A percentile compares a stretch with the other conserved stretches of the same genome.
These are phyloP conservation scores for Agrilus cyanescens DNA, from an alignment of 2,888 invertebrate species.

Conservation along the genomic window DNA sequence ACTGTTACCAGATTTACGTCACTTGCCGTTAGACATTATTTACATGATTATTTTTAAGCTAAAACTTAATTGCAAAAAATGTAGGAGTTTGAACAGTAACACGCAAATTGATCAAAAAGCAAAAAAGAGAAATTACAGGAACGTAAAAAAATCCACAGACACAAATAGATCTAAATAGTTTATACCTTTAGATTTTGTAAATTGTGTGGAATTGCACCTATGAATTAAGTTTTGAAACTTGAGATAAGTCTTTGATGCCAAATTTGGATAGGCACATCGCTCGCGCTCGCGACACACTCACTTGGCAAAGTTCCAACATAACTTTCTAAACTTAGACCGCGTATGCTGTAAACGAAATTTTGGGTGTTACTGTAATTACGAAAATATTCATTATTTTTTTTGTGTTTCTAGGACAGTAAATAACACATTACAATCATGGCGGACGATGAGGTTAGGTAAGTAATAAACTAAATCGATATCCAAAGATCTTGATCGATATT, in stretches of 20 bases:
- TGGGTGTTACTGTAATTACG: conserved; percentile 1
- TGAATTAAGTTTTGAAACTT: conserved; percentile 10
- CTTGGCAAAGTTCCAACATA: conserved; percentile 12
- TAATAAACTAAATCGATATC: conserved; percentile 25
- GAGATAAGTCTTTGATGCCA: conserved; percentile 14
- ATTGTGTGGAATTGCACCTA: conserved; percentile 1
- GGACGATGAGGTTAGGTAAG: conserved; percentile 91
- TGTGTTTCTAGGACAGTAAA: conserved; percentile 44
- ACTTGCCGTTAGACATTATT: too few species aligned
- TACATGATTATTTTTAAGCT: too few species aligned
- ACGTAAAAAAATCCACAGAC: too few species aligned
- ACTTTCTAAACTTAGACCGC: conserved; percentile 13
- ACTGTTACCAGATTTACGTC: too few species aligned
- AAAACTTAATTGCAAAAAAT: too few species aligned
- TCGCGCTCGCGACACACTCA: conserved; percentile 10
- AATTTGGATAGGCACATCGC: conserved; percentile 16
- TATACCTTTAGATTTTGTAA: too few species aligned
- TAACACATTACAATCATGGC: conserved; percentile 61
- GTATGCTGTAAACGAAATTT: conserved; percentile 1
- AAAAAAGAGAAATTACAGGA: too few species aligned
- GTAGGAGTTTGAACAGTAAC: too few species aligned
- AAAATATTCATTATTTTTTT: conserved; percentile 7
- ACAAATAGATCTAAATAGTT: too few species aligned
- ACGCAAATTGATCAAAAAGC: too few species aligned
- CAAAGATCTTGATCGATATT: too few species aligned